Base-by-base conservation (phyloP, 1,140 invertebrate species). In the Aphaenogaster rudis region DNA sequence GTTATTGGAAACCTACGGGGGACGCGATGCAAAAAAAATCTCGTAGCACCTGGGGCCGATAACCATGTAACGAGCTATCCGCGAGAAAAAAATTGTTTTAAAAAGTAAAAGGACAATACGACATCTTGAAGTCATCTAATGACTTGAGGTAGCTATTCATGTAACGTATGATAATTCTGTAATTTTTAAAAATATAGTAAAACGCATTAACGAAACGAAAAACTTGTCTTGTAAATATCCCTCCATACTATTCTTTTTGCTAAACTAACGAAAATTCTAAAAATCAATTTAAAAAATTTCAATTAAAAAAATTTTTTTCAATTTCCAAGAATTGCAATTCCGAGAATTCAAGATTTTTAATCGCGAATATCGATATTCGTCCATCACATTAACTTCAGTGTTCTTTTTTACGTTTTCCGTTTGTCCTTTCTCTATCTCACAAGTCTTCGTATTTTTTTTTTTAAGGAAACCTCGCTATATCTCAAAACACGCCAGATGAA, bases 21-120 rank as follows among this genome's bases (percentile, higher is more conserved):
- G 45, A 50, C n/a, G 76, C 59, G 77, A 21, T 33, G 50, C 39
- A 57, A 81, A 69, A 63, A 84, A 84, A 76, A 74, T 76, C 69
- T 84, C n/a, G 15, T 28, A 61, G 3, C 80, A 74, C 67, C 66
- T 82, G 79, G 52, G 48, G 7, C 7, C 39, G n/a, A 42, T 39
- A 28, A 9, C 28, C n/a, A 45, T 9, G 42, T 64, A 66, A 79
- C 13, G 33, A 74, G 71, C 54, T 61, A 28, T 54, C n/a, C 7
- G 33, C 45, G n/a, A 80, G 63, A 80, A 42, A 69, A 67, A 71
- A 79, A 52, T 66, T 36, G 2, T 59, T 52, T 21, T 52, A 21
- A 50, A 21, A 50, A 33, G 8, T 42, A 69, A 69, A n/a, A 45
- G 0, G 63, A 39, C 39, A 13, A 45, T 21, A n/a, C 11, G 36